phyloP scores from a whole-genome alignment of 64 coral and sea anemone genomes.

The Porites lutea region DNA sequence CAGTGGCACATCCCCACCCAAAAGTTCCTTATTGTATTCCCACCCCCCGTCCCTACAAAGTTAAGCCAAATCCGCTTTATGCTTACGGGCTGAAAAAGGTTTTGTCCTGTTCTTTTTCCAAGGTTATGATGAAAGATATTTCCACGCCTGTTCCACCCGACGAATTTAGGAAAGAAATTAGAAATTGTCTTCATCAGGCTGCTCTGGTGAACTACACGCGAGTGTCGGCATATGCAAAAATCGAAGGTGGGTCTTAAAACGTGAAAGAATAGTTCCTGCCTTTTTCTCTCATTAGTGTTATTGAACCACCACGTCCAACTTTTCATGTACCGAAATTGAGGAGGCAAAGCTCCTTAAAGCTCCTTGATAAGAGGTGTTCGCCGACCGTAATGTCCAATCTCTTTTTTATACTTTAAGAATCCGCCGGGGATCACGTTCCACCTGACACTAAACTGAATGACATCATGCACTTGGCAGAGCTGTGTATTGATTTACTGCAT shows the following conservation, averaged over 20 bases:
- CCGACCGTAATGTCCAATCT: too few relatives aligned
- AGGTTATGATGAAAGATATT: slow-evolving; percentile 99
- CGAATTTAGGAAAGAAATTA: slow-evolving; percentile 93
- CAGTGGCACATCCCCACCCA: too few relatives aligned
- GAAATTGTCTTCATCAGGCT: slow-evolving; percentile 90
- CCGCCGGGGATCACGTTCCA: slow-evolving; percentile 51
- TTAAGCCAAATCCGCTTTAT: too few relatives aligned
- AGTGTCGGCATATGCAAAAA: slow-evolving; percentile 87
- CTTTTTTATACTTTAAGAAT: slow-evolving; percentile 66
- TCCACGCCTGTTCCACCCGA: slow-evolving; percentile 92
- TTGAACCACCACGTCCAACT: too few relatives aligned
- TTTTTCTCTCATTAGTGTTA: too few relatives aligned
- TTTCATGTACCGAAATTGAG: too few relatives aligned
- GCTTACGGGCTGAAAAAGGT: too few relatives aligned
- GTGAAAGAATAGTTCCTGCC: too few relatives aligned
- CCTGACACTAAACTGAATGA: slow-evolving; percentile 77
- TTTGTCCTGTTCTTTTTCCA: background rate
- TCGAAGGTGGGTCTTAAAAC: slow-evolving; percentile 71
- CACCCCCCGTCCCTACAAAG: too few relatives aligned
- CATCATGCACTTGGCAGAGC: slow-evolving; percentile 86
- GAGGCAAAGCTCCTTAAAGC: too few relatives aligned
- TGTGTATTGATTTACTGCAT: slow-evolving; percentile 94
- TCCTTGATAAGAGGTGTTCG: too few relatives aligned
- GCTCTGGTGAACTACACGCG: slow-evolving; percentile 96
- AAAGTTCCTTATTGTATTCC: too few relatives aligned